These are phyloP conservation scores for Anaspis maculata DNA, from an alignment of 2,888 invertebrate species.

Conservation along the genomic window DNA sequence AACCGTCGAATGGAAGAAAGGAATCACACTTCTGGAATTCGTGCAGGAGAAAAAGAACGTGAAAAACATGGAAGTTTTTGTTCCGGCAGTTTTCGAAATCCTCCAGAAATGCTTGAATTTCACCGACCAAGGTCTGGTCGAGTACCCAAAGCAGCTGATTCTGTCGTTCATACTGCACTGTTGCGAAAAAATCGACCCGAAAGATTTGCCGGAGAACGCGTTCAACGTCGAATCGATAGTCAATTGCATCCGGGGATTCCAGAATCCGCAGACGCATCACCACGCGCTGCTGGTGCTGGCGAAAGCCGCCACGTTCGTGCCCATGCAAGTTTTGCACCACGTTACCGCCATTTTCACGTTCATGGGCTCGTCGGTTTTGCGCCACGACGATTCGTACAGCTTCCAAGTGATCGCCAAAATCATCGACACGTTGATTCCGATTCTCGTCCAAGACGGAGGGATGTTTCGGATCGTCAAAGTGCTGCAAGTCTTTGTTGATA, in stretches of 20 bases:
- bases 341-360: constrained; percentile 97
- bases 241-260: constrained; percentile 80
- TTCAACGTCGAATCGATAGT: constrained; percentile 72
- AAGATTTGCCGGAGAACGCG: constrained; percentile 44
- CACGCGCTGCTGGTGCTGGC: constrained; percentile 81
- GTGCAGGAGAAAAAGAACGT: constrained; percentile 81
- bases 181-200: constrained; percentile 50
- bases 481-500: constrained; percentile 83
- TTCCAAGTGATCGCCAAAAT: constrained; percentile 88
- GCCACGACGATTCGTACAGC: constrained; percentile 92
- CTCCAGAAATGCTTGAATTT: constrained; percentile 70
- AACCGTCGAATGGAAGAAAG: constrained; percentile 66
- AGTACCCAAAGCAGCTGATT: constrained; percentile 83
- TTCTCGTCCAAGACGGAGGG: constrained; percentile 46
- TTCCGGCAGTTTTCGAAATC: constrained; percentile 70
- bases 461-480: constrained; percentile 49
- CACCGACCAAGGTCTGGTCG: constrained; percentile 73
- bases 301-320: constrained; percentile 67
- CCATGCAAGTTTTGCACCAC: constrained; percentile 80
- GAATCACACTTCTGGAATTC: constrained; percentile 72
- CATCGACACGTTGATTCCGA: constrained; percentile 83
- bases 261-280: constrained; percentile 93
- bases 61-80: constrained; percentile 53
- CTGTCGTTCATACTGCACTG: constrained; percentile 69
- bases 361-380: constrained; percentile 87